These are phyloP conservation scores for Heptranchias perlo DNA, from an alignment of 2,113 vertebrate species.

Conservation along the genomic window DNA sequence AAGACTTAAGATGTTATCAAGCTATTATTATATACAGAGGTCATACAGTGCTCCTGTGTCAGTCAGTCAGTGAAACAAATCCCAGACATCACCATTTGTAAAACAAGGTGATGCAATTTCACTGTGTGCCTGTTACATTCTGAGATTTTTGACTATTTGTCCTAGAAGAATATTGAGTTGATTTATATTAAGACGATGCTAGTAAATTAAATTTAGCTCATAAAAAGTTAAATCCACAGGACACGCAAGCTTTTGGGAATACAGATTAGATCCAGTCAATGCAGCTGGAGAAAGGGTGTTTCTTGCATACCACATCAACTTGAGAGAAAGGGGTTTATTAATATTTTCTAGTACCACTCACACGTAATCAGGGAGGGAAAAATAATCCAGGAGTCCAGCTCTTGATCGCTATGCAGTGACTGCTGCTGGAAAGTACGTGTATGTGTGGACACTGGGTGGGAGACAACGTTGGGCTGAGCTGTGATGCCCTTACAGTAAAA, in stretches of 20 bases:
- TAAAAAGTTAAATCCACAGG: neutral
- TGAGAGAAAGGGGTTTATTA: neutral
- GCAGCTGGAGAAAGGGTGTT: neutral
- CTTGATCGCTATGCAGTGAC: neutral
- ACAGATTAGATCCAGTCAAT: neutral
- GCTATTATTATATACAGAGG: neutral
- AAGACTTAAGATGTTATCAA: neutral
- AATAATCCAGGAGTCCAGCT: neutral
- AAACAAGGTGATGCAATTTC: neutral
- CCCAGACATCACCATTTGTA: neutral
- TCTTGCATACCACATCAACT: neutral
- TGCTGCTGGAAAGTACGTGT: neutral
- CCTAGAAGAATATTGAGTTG: neutral
- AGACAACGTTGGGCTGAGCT: neutral
- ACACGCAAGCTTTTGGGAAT: neutral
- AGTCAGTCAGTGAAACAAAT: neutral
- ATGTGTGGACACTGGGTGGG: neutral
- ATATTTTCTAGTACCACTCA: neutral
- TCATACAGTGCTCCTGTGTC: neutral
- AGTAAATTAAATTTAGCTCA: neutral
- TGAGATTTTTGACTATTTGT: neutral
- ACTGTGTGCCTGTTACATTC: neutral
- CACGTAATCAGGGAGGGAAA: neutral
- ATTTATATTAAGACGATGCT: neutral
- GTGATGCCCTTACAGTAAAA: too few relatives aligned